Evolutionary conservation across 2,888 invertebrate genomes (phyloP).

Genomic region (Polyploca ridens): DNA sequence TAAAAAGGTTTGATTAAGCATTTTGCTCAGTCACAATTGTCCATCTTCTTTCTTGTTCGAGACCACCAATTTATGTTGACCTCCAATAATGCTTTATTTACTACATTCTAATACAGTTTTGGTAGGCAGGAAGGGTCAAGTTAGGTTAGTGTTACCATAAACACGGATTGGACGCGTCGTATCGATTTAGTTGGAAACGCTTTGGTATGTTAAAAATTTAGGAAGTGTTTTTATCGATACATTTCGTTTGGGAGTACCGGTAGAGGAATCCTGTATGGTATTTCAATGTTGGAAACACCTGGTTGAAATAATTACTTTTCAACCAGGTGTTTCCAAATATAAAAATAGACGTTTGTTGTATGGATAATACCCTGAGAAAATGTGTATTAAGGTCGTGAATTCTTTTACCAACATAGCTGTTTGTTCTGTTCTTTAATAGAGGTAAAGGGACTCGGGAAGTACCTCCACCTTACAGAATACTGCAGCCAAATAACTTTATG

Average conservation of each 20-base stretch:
- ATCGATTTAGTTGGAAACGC: conserved; percentile 62
- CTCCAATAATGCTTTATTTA: conserved; percentile 20
- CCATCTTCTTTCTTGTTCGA: conserved; percentile 43
- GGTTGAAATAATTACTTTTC: neutral
- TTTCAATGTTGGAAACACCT: neutral
- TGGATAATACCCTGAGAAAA: too few relatives aligned
- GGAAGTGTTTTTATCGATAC: conserved; percentile 49
- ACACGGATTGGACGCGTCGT: conserved; percentile 54
- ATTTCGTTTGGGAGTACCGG: conserved; percentile 12
- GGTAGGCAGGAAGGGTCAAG: conserved; percentile 21
- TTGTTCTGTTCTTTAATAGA: too few relatives aligned
- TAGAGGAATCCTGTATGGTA: neutral
- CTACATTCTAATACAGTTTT: conserved; percentile 4
- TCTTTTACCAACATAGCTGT: too few relatives aligned
- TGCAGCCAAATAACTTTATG: too few relatives aligned
- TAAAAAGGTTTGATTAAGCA: conserved; percentile 54
- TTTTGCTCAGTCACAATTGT: conserved; percentile 55
- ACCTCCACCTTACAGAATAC: too few relatives aligned
- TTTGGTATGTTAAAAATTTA: conserved; percentile 61
- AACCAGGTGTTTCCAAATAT: too few relatives aligned
- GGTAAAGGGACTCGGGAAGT: too few relatives aligned
- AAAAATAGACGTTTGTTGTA: too few relatives aligned
- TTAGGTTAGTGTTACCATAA: conserved; percentile 33
- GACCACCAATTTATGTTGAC: conserved; percentile 36
- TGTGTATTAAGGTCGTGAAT: too few relatives aligned